Evolutionary conservation across 2,888 invertebrate genomes (phyloP).

Genomic region (Stenotaenia linearis): DNA sequence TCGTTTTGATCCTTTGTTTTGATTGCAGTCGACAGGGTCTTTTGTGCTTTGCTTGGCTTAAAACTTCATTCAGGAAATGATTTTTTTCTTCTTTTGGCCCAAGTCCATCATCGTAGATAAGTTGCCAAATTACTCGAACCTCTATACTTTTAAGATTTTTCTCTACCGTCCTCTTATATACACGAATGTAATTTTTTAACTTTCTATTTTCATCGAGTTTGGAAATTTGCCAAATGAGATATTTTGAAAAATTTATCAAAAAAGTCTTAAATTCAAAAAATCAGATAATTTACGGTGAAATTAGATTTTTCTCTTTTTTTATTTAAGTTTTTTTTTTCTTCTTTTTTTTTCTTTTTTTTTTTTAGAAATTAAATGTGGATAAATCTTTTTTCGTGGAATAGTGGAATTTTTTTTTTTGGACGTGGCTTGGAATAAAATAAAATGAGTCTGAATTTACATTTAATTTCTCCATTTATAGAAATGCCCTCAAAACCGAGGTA

Average conservation of each 20-base stretch:
- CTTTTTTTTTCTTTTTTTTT: no score
- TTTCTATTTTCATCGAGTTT: background rate
- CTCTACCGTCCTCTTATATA: background rate
- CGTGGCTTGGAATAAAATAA: background rate
- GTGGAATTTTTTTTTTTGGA: background rate
- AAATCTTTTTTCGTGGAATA: background rate
- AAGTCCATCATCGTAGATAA: background rate
- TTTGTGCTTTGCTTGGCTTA: conserved; percentile 8
- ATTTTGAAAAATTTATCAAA: conserved; percentile 2
- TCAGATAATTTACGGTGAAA: background rate
- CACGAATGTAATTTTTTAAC: background rate
- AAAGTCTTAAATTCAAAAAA: background rate
- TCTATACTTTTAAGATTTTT: background rate
- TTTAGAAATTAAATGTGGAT: no score
- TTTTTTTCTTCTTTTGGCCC: background rate
- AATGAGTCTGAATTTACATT: background rate
- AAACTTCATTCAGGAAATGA: conserved; percentile 18
- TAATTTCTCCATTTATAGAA: conserved; percentile 14
- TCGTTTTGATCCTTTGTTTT: conserved; percentile 6
- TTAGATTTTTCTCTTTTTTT: no score
- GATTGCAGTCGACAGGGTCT: conserved; percentile 1
- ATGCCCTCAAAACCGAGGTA: conserved; percentile 19
- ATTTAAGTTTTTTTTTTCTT: no score
- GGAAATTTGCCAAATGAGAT: background rate
- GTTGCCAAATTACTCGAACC: conserved; percentile 9